Evolutionary conservation across 2,888 invertebrate genomes (phyloP), one percentile per base, ranked within the genome.

Genomic region (Chloroclysta siterata): DNA sequence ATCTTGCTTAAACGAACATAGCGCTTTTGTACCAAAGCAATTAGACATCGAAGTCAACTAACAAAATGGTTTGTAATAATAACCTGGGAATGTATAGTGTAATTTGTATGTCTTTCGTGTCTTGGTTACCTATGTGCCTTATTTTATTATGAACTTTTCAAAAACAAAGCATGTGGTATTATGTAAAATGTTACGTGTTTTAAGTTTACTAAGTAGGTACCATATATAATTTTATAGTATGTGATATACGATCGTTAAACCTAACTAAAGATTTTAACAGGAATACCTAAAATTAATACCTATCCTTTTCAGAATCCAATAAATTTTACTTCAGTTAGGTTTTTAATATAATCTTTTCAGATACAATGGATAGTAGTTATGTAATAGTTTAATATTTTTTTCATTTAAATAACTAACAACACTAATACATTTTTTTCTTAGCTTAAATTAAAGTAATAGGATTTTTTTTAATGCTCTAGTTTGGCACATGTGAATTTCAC

Each of bases 1-100:
- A 62, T 36, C 42, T 51, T 0, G 36, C 36, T 39, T 46, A 48
- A 15, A 63, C 11, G 36, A 44, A 22, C 11, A 22, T 15, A 50
- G 50, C 22, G 57, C 58, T 58, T 54, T 41, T 46, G 50, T 59
- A 59, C 50, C 33, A 33, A 54, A 17, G 60, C 22, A 55, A 42
- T 36, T 22, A 14, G 13, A 41, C 28, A 41, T 5, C 29, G 11
- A 15, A 28, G 50, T 10, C 11, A 39, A 44, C 39, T 61, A 54
- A 55, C 48, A 48, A 14, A 29, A 22, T 22, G 33, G 14, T 54
- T 15, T 46, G 46, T 15, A 11, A 10, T 15, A 29, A 22, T 22
- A 55, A 46, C 22, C n/a, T 59, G 53, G 53, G 39, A 42, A 17
- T 44, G 22, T 29, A 29, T 13, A 11, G 47, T 47, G 55, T 56